Base-by-base conservation (phyloP, 2,888 invertebrate species). In the Pterostichus madidus region DNA sequence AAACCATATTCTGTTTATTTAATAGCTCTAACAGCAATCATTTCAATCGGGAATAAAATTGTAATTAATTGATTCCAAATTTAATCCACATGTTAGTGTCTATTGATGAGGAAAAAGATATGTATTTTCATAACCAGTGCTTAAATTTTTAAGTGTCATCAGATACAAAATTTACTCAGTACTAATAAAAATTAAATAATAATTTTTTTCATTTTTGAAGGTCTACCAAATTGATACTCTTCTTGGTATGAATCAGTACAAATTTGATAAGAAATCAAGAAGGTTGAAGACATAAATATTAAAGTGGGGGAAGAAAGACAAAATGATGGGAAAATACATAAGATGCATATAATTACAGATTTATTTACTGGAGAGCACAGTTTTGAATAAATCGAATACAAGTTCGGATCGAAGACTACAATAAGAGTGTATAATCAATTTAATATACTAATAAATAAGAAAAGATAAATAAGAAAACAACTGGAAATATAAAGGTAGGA, bases 401-500 rank as follows among this genome's bases (percentile, higher is more conserved):
- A 31, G 24, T 24, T 3, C 17, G 17, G 24, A 59, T 31, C 39
- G 11, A 59, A 24, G 59, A 11, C 17, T 24, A 10, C 24, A 59
- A 24, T 24, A 59, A 11, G 24, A 31, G 59, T 10, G 59, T 24
- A 24, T 24, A 24, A 24, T 17, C 10, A 39, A 5, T 7, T 39
- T 7, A 3, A 3, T 39, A 39, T 7, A 39, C 5, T 39, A 39
- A 39, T 39, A 39, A 24, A 56, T 5, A 11, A 59, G 7, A 59
- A 24, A 39, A 39, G 5, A 39, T 39, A 39, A 13, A 39, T 11
- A 17, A 11, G 13, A 13, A 35, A 32, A 31, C 11, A 61, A 32
- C 59, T 59, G 59, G 59, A 56, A 31, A 6, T 11, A 35, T 64
- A 64, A 64, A 64, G 59, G 59, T 59, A 59, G 59, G 59, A 24